Base-by-base conservation (phyloP, 2,888 invertebrate species). In the Andrena flavipes region DNA sequence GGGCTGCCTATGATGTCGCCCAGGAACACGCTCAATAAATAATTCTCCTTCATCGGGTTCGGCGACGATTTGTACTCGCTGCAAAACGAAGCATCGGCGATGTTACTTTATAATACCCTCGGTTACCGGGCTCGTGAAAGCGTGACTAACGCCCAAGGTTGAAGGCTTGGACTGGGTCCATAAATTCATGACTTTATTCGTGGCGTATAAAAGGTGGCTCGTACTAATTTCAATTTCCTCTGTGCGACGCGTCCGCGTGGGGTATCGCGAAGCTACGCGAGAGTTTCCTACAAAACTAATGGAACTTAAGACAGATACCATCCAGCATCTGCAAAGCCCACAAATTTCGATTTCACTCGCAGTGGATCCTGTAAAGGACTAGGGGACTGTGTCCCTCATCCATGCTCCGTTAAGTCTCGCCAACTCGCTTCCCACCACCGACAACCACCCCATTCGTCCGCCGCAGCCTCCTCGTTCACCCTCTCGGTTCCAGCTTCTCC, bases 1-100 rank as follows among this genome's bases (percentile, higher is more conserved):
- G 97, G 96, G 76, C 97, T 97, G 23, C 96, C 97, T 80, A 98
- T 96, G 91, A 97, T 97, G 94, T 98, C 97, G 35, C 98, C 98
- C 77, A 98, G 95, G 94, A 98, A 98, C 83, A 98, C 97, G 92
- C 97, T 98, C 85, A 98, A 95, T 51, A 98, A 95, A 94, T 97
- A 98, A 94, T 96, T 96, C 94, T 98, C 97, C 94, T 97, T 94
- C 92, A 91, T 91, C 70, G 87, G 90, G 83, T 96, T 96, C 51
- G 96, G 95, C 67, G 97, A 97, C 72, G 95, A 95, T 94, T 97
- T 97, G 95, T 97, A 97, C 91, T 97, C 96, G 90, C 97, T 98
- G 95, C 49, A 91, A 93, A 84, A 79, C 69, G 77, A 76, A 42
- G 29, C 70, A 62, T 80, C 10, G 26, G 0, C 8, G n/a, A 73